Conservation (phyloP, 92 coral and sea anemone species). For the Palythoa caribaeorum region DNA sequence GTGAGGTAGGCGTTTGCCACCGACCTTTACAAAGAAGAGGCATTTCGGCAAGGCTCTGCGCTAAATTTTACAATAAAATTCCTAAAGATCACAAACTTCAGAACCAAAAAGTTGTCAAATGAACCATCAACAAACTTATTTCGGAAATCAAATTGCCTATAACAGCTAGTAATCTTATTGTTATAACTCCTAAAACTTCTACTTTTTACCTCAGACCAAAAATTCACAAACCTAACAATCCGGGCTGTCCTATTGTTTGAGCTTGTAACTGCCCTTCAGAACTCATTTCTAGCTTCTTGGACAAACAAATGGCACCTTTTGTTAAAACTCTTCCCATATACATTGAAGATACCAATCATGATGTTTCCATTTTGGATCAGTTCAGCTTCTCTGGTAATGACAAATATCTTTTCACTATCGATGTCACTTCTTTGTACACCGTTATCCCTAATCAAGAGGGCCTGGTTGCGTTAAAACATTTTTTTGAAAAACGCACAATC, state of each 20-base stretch:
- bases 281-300: slow-evolving; percentile 49
- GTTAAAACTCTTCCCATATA: slow-evolving; percentile 52
- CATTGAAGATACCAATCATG: slow-evolving; percentile 30
- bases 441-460: slow-evolving; percentile 28
- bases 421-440: slow-evolving; percentile 11
- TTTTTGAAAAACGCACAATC: no score
- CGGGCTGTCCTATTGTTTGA: slow-evolving; percentile 57
- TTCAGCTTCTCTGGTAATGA: slow-evolving; percentile 35
- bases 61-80: slow-evolving; percentile 21
- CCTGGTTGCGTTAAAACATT: no score
- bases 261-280: slow-evolving; percentile 64
- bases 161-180: slow-evolving; percentile 27
- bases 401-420: slow-evolving; percentile 43
- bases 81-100: slow-evolving; percentile 1
- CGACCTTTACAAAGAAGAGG: slow-evolving; percentile 18
- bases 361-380: slow-evolving; percentile 20
- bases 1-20: no score
- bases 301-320: slow-evolving; percentile 55
- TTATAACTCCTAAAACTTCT: slow-evolving; percentile 57
- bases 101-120: slow-evolving; percentile 60
- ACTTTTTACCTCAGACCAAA: slow-evolving; percentile 54
- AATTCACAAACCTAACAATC: slow-evolving; percentile 60
- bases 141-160: background rate
- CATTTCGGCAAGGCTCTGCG: background rate
- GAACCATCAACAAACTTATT: slow-evolving; percentile 48